A percentile compares a stretch with the other conserved stretches of the same genome.
phyloP scores from a whole-genome alignment of 2,113 vertebrate species.

The Aegotheles bennettii region DNA sequence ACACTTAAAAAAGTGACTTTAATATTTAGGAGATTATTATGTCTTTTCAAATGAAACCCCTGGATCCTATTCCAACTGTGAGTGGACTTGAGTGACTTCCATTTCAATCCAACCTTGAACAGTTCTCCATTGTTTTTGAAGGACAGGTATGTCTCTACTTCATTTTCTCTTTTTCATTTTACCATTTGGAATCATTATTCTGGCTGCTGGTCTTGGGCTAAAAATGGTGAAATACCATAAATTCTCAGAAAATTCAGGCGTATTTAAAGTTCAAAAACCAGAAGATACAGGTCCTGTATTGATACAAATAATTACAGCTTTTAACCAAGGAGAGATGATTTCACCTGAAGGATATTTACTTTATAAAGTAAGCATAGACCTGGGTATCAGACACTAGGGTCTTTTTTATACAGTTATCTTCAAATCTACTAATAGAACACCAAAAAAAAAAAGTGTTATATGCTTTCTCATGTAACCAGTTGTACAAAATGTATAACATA shows the following conservation, averaged over 20 bases:
- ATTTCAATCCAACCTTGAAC: not conserved
- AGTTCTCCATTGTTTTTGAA: not conserved
- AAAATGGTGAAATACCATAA: not conserved
- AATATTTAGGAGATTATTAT: not conserved
- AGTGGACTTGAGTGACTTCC: not conserved
- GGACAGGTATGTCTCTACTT: not conserved
- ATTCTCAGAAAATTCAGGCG: not conserved
- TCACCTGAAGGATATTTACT: not conserved
- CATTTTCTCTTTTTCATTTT: not conserved
- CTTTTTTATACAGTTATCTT: not conserved
- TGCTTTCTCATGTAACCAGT: not conserved
- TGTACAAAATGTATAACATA: not conserved
- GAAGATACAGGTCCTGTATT: not conserved
- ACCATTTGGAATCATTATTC: not conserved
- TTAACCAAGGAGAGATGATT: not conserved
- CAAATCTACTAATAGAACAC: not conserved
- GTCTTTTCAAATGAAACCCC: not conserved
- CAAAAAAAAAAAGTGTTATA: not conserved
- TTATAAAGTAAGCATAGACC: not conserved
- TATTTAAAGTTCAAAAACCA: not conserved
- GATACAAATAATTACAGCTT: not conserved
- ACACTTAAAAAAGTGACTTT: not conserved
- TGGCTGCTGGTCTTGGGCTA: not conserved
- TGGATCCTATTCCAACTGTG: not conserved
- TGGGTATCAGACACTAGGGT: not conserved